These are phyloP conservation scores for Macaria liturata DNA, from an alignment of 2,888 invertebrate species.

Conservation along the genomic window DNA sequence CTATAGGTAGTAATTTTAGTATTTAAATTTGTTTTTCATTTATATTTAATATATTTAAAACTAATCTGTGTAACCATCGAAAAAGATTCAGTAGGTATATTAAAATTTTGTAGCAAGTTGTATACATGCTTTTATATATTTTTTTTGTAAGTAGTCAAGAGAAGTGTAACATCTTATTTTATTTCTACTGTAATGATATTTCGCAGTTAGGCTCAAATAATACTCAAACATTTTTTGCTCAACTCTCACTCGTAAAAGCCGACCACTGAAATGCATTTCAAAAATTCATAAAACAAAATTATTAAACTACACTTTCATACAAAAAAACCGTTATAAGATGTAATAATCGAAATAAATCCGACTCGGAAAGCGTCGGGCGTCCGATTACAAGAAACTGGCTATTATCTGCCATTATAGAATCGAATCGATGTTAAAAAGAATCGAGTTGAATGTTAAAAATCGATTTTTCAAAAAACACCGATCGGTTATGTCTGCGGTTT, in stretches of 20 bases:
- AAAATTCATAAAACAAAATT: slow-evolving; percentile 38
- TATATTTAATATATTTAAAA: too few species aligned
- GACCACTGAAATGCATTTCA: slow-evolving; percentile 20
- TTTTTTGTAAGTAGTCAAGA: too few species aligned
- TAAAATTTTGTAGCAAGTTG: too few species aligned
- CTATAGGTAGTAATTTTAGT: too few species aligned
- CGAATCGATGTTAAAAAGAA: slow-evolving; percentile 54
- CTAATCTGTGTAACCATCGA: too few species aligned
- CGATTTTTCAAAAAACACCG: slow-evolving; percentile 57
- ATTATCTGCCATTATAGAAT: slow-evolving; percentile 57
- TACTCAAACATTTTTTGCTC: background rate
- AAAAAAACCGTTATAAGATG: slow-evolving; percentile 27
- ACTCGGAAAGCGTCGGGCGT: slow-evolving; percentile 37
- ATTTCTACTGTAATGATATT: too few species aligned
- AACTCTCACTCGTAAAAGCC: slow-evolving; percentile 1
- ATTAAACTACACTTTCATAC: slow-evolving; percentile 31
- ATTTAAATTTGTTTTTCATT: too few species aligned
- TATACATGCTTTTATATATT: too few species aligned
- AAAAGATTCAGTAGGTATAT: too few species aligned
- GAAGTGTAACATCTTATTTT: too few species aligned
- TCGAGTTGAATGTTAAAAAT: slow-evolving; percentile 55
- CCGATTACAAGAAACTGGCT: slow-evolving; percentile 42
- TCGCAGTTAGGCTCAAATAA: too few species aligned
- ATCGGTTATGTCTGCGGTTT: slow-evolving; percentile 63
- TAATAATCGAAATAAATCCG: slow-evolving; percentile 44